Base-by-base conservation (phyloP, 2,888 invertebrate genomes). In the Mayetiola destructor region DNA sequence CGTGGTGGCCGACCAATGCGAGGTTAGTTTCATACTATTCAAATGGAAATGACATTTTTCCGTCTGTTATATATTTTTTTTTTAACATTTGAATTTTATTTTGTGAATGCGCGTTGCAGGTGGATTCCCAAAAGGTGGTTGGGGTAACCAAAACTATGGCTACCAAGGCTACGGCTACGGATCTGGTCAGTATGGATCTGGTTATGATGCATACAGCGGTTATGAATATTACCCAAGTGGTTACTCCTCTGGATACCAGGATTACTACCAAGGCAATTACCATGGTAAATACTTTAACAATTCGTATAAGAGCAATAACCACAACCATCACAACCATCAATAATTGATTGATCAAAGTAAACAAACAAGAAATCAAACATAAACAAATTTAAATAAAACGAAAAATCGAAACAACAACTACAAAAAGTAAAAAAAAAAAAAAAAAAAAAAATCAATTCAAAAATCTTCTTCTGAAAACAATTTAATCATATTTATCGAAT, bases 221-320 rank as follows among this genome's bases (percentile, higher is more conserved):
- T 85, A 85, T 76, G 82, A 82, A 76, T 84, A 84, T 79, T 23
- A 27, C 14, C n/a, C 48, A n/a, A n/a, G 48, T 16, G n/a, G 48
- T 9, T 27, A 83, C 71, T 83, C 82, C 76, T 85, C 85, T 76
- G 81, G 82, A 76, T 84, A 84, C 78, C 85, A 85, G 78, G 85
- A 85, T 84, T 85, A 80, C 75, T 78, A 77, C 62, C 60, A 59
- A 55, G 48, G 48, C 27, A 48, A 48, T n/a, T n/a, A n/a, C 27
- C 59, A 61, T 48, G 60, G 60, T 61, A 58, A 56, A 56, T 57
- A 59, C 57, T 68, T 64, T 30, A 52, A 29, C 67, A 67, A 70
- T 65, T 69, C 69, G 66, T 67, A 68, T 65, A 69, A 69, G 66
- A 70, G 67, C 65, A 60, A 59, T 58, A 60, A 58, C 61, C 69